These are phyloP conservation scores for Otis tarda DNA, from an alignment of 2,113 vertebrate species.

Conservation along the genomic window DNA sequence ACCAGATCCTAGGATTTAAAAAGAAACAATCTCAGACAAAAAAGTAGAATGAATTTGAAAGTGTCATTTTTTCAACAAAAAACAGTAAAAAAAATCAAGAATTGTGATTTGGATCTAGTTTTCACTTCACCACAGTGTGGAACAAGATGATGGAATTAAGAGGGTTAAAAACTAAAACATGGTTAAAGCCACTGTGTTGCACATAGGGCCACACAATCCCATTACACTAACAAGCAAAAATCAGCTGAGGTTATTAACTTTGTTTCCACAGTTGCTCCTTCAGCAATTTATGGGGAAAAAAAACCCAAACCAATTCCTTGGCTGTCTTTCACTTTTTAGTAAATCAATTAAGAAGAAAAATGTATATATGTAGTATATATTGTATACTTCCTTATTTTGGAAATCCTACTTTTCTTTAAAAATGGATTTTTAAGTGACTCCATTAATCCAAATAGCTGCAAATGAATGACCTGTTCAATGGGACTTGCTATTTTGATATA, in stretches of 20 bases:
- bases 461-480: background rate
- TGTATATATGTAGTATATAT: accelerated
- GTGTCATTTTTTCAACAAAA: background rate
- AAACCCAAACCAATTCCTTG: background rate
- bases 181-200: background rate
- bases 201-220: background rate
- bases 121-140: background rate
- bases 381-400: background rate
- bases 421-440: background rate
- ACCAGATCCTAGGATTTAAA: background rate
- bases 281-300: background rate
- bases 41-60: background rate
- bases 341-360: background rate
- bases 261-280: background rate
- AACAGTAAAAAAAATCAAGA: background rate
- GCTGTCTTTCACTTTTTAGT: background rate
- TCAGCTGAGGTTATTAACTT: background rate
- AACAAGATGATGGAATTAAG: background rate
- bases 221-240: background rate
- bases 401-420: background rate
- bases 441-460: background rate
- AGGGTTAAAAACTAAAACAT: background rate
- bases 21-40: background rate
- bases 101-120: background rate
- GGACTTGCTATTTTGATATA: background rate